phyloP scores from a whole-genome alignment of 2,113 vertebrate species.

The Oriolus oriolus region DNA sequence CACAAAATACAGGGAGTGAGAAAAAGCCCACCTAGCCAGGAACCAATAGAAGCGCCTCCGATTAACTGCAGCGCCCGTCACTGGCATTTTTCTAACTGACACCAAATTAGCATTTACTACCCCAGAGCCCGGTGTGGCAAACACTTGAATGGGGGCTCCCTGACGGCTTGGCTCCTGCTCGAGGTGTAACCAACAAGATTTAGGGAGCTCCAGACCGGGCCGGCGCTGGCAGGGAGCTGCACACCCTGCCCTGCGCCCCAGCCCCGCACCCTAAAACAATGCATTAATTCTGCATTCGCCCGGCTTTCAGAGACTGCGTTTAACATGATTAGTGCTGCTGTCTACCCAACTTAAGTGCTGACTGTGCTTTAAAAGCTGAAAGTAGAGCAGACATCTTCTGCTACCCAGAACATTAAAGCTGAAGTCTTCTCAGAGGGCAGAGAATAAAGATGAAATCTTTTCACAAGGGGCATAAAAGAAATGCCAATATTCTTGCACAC shows the following conservation, averaged over 20 bases:
- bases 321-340: slow-evolving; percentile 77
- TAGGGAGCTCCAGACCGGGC: not conserved
- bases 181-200: slow-evolving; percentile 71
- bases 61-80: not conserved
- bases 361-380: slow-evolving; percentile 21
- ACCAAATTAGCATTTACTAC: slow-evolving; percentile 61
- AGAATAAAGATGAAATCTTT: slow-evolving; percentile 33
- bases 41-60: slow-evolving; percentile 27
- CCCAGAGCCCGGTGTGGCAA: not conserved
- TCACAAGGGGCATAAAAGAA: slow-evolving; percentile 32
- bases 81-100: slow-evolving; percentile 61
- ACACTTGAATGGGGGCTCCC: slow-evolving; percentile 43
- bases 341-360: slow-evolving; percentile 59
- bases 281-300: slow-evolving; percentile 63
- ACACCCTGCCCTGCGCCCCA: slow-evolving; percentile 27
- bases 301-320: slow-evolving; percentile 47
- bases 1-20: not conserved
- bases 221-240: not conserved
- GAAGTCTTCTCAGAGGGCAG: slow-evolving; percentile 50
- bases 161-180: slow-evolving; percentile 36
- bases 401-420: slow-evolving; percentile 59
- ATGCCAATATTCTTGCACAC: not conserved
- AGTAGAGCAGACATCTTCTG: slow-evolving; percentile 41
- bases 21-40: not conserved
- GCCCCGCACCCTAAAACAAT: slow-evolving; percentile 62